These are phyloP conservation scores for Pachypanchax playfairii DNA, from an alignment of 2,113 vertebrate genomes.

Conservation along the genomic window DNA sequence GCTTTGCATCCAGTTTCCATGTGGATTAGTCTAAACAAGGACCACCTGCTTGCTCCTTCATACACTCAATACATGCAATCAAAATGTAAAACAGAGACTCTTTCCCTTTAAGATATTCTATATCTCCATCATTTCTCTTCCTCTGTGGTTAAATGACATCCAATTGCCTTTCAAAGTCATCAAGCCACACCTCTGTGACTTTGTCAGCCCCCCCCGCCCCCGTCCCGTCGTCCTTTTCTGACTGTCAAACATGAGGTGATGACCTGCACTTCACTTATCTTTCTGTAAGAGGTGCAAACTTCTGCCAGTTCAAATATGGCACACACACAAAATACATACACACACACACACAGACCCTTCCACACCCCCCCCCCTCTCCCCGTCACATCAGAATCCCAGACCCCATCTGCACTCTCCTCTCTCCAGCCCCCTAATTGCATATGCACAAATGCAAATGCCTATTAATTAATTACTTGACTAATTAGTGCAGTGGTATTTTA, in stretches of 20 bases:
- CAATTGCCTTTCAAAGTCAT: constrained; percentile 58
- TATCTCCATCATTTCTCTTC: constrained; percentile 22
- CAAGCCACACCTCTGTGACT: constrained; percentile 41
- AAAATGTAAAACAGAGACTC: constrained; percentile 27
- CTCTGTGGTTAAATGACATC: constrained; percentile 39
- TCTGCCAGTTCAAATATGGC: constrained; percentile 46
- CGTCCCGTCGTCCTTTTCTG: constrained; percentile 1
- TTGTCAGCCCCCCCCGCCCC: neutral
- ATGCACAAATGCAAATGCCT: constrained; percentile 99
- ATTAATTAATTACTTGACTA: constrained; percentile 99
- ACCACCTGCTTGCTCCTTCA: constrained; percentile 61
- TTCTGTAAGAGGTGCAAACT: constrained; percentile 58
- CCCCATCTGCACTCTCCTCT: constrained; percentile 95
- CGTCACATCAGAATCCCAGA: constrained; percentile 67
- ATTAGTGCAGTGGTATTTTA: constrained; percentile 99
- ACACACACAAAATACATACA: constrained; percentile 18
- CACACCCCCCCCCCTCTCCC: constrained; percentile 11
- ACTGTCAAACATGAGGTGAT: constrained; percentile 57
- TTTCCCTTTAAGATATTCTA: constrained; percentile 44
- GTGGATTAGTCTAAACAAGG: constrained; percentile 56
- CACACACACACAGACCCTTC: constrained; percentile 17
- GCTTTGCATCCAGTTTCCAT: constrained; percentile 61
- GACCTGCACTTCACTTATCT: constrained; percentile 70
- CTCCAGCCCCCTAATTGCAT: constrained; percentile 97
- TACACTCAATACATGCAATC: constrained; percentile 16